These are phyloP conservation scores for Anguilla anguilla DNA, from an alignment of 2,797 vertebrate species.

Conservation along the genomic window DNA sequence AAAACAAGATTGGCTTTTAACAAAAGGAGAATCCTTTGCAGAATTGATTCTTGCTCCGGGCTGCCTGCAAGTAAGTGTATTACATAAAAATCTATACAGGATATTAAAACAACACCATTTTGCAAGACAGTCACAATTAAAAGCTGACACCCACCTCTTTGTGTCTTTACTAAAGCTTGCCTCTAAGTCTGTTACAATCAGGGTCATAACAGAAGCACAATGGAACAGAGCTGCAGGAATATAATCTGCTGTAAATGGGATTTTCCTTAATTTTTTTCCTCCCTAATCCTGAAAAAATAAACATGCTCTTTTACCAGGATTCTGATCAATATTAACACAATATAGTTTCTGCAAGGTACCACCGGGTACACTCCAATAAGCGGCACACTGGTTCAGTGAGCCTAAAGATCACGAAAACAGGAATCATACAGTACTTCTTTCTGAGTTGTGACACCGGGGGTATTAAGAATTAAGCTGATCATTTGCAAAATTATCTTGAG, in stretches of 20 bases:
- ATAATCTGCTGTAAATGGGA: not conserved
- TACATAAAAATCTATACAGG: constrained; percentile 99
- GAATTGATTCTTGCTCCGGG: constrained; percentile 99
- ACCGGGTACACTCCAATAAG: not conserved
- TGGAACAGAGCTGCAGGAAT: constrained; percentile 22
- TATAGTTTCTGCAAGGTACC: not conserved
- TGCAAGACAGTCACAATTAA: constrained; percentile 99
- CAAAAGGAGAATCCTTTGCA: constrained; percentile 99
- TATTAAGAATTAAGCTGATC: not conserved
- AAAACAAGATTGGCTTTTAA: constrained; percentile 99
- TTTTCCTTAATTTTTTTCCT: not conserved
- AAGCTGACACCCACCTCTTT: constrained; percentile 90
- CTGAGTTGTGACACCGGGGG: not conserved
- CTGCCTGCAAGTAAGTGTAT: constrained; percentile 99
- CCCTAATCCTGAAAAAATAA: not conserved
- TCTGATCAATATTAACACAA: constrained; percentile 22
- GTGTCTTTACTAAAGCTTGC: constrained; percentile 75
- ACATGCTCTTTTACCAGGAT: not conserved
- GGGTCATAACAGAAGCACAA: constrained; percentile 59
- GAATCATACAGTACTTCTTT: not conserved
- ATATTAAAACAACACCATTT: constrained; percentile 99
- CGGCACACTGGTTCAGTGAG: not conserved
- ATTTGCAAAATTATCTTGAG: not conserved
- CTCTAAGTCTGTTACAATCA: constrained; percentile 65
- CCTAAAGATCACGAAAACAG: not conserved